Base-by-base conservation (phyloP, 1,140 invertebrate species). In the Dreissena polymorpha region DNA sequence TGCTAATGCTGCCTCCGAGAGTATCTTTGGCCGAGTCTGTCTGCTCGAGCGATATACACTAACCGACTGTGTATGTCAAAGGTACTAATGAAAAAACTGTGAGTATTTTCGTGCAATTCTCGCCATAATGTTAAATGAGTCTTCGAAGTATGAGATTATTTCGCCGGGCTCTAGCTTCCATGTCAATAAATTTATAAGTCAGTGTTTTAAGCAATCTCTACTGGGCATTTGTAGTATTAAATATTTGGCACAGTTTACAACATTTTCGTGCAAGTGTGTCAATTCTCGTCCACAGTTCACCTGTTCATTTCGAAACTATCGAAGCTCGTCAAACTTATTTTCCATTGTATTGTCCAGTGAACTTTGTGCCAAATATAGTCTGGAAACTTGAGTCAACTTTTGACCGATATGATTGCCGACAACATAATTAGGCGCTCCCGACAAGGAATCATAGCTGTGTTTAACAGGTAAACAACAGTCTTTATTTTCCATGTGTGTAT, bases 91-190 rank as follows among this genome's bases (percentile, higher is more conserved):
- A 39, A 8, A 8, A 39, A 39, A 5, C 39, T 39, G 39, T 39
- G 3, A 39, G 39, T 39, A 5, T 39, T 2, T 39, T 2, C 39
- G 8, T 39, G 2, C 16, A 67, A 29, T 67, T 67, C 64, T 67
- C 64, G 29, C 64, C 8, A 23, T 0, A 13, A 5, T 12, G 8
- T 23, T 67, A 7, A 5, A 39, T 13, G 39, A 71, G 39, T 0
- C 69, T 10, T 25, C 69, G 10, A 71, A 71, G 39, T 16, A 49
- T 39, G 21, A 71, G 51, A 49, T 71, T 71, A 14, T 71, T 71
- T 16, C 69, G 69, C 21, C 29, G 39, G 5, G 29, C 39, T 51
- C 69, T 71, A n/a, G 69, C 69, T 71, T 71, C 69, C 21, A 71
- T 71, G 21, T 71, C 29, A 39, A 71, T 71, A 16, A 13, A 71